phyloP scores from a whole-genome alignment of 2,113 vertebrate species.

The Chaetorhynchus papuensis region DNA sequence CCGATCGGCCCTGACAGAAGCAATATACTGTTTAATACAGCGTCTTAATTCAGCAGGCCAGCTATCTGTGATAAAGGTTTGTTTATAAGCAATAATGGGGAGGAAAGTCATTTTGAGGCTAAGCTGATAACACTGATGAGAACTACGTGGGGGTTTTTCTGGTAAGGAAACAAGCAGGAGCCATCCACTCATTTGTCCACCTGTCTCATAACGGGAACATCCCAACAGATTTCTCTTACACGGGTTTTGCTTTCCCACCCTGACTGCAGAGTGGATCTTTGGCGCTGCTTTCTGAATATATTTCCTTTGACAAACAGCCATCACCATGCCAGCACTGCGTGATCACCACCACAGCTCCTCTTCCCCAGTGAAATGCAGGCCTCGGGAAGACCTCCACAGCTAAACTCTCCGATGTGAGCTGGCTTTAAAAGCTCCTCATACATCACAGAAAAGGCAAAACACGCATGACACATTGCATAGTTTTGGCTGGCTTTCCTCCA shows the following conservation, averaged over 20 bases:
- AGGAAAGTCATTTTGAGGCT: constrained; percentile 78
- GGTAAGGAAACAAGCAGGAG: constrained; percentile 22
- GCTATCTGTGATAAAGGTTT: constrained; percentile 80
- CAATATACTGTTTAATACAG: constrained; percentile 78
- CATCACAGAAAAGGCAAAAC: background rate
- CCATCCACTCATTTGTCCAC: constrained; percentile 33
- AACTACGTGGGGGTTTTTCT: constrained; percentile 18
- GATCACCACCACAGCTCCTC: background rate
- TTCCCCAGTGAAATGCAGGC: background rate
- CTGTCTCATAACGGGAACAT: constrained; percentile 4
- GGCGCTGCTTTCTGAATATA: background rate
- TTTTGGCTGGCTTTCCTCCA: background rate
- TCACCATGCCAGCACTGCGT: background rate
- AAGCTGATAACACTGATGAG: constrained; percentile 78
- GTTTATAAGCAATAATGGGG: constrained; percentile 80
- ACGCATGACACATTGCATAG: background rate
- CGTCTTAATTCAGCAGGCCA: constrained; percentile 78
- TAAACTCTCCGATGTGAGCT: background rate
- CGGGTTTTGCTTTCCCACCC: background rate
- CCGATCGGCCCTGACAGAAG: constrained; percentile 80
- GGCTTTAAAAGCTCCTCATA: background rate
- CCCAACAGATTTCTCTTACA: background rate
- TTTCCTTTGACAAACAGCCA: background rate
- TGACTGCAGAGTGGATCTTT: background rate
- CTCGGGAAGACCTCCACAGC: background rate